Evolutionary conservation across 1,140 invertebrate genomes (phyloP).

Genomic region (Leucophenga varia): DNA sequence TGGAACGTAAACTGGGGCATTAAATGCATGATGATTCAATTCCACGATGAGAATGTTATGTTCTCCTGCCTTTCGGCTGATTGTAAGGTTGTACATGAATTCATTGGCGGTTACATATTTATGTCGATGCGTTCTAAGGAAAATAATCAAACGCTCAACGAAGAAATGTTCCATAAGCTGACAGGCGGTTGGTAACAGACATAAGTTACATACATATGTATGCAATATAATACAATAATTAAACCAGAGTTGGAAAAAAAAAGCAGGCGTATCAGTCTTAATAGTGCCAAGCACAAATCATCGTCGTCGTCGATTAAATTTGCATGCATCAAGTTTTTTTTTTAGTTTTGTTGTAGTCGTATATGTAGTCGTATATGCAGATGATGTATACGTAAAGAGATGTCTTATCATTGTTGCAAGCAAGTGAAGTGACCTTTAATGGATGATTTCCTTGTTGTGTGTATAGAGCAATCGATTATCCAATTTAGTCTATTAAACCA

Average conservation of each 20-base stretch:
- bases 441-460: no score
- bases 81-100: slow-evolving; percentile 98
- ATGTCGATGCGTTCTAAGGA: slow-evolving; percentile 97
- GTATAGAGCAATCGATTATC: no score
- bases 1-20: slow-evolving; percentile 99
- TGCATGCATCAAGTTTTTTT: slow-evolving; percentile 7
- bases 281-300: neutral
- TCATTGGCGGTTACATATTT: slow-evolving; percentile 99
- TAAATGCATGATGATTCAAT: slow-evolving; percentile 97
- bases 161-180: slow-evolving; percentile 97
- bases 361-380: no score
- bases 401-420: slow-evolving; percentile 16
- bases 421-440: no score
- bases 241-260: no score
- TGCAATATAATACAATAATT: no score
- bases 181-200: slow-evolving; percentile 97
- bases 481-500: no score
- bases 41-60: slow-evolving; percentile 92
- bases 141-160: slow-evolving; percentile 94
- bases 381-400: slow-evolving; percentile 18
- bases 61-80: slow-evolving; percentile 94
- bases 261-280: no score
- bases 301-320: slow-evolving; percentile 15
- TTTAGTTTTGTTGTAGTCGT: no score
- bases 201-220: no score